Evolutionary conservation across 2,113 vertebrate genomes (phyloP), one percentile per base, ranked within the genome.

Genomic region (Gadus chalcogrammus): DNA sequence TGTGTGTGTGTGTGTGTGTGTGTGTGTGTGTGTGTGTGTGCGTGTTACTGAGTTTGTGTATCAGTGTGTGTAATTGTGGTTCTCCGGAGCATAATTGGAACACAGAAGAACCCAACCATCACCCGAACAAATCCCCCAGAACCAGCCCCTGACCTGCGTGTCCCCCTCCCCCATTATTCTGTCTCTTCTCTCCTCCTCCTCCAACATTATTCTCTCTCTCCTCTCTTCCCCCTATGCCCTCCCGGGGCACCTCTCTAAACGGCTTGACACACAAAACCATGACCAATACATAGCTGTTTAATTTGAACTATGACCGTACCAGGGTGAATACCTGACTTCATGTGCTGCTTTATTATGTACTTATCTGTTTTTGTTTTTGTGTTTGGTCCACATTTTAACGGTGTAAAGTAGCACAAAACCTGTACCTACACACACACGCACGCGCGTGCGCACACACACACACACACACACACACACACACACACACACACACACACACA

Each of bases 21-120:
- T 7, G 6, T 35, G 31, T 4, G 31, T 35, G 31, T 35, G 31
- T 9, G 42, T 48, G 38, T 52, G 38, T 53, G 38, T 22, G 65
- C 27, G 42, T 22, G 65, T 66, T n/a, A 15, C 27, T 20, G 42
- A 61, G 20, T 70, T 18, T 27, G 60, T 48, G 60, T 63, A 42
- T 48, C 38, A 13, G 6, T 24, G 67, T 76, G 73, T 70, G 67
- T 69, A 79, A 81, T 81, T 60, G 38, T 8, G 13, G 84, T 84
- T 85, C 53, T 79, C 77, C 76, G 79, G 76, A 72, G 78, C 27
- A 71, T 87, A 86, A 90, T 88, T 87, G 79, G 74, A 80, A 76
- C 74, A 69, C 80, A 83, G 73, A 74, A 22, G 72, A 79, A 71
- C 80, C 82, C 68, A 74, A 79, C 53, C 69, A 61, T 84, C 53